Conservation (phyloP, 1,140 invertebrate genomes). For the Pogonomyrmex barbatus region DNA sequence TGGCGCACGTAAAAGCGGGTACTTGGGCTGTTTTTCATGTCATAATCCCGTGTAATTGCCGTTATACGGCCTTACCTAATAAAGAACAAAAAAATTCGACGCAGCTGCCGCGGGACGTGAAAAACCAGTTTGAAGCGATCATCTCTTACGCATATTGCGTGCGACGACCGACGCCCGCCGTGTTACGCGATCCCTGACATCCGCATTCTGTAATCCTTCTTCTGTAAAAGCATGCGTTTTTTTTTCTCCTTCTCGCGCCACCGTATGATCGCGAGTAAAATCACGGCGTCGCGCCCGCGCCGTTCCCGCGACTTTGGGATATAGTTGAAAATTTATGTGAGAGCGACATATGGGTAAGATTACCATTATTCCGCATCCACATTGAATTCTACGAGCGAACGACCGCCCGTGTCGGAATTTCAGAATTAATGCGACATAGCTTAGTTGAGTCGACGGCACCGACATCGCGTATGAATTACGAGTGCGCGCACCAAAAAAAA, state of each 20-base stretch:
- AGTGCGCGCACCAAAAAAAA: conserved; percentile 16
- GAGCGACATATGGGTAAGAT: conserved; percentile 64
- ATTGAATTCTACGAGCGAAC: conserved; percentile 37
- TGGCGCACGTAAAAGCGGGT: conserved; percentile 57
- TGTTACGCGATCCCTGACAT: conserved; percentile 51
- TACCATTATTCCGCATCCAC: conserved; percentile 56
- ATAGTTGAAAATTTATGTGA: conserved; percentile 50
- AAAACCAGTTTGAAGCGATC: conserved; percentile 69
- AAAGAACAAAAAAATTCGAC: conserved; percentile 71
- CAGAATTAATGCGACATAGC: conserved; percentile 64
- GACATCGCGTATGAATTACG: conserved; percentile 53
- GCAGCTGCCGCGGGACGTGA: conserved; percentile 39
- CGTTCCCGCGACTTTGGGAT: conserved; percentile 23
- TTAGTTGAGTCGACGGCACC: conserved; percentile 58
- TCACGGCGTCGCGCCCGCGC: conserved; percentile 21
- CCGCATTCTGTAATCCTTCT: conserved; percentile 47
- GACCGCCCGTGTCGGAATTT: conserved; percentile 61
- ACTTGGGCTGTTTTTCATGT: conserved; percentile 51
- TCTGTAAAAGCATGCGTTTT: not conserved
- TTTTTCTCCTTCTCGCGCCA: not conserved
- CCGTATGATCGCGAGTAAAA: conserved; percentile 4
- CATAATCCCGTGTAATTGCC: conserved; percentile 77
- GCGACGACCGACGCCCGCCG: conserved; percentile 38
- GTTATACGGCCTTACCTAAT: conserved; percentile 78
- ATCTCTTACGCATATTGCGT: conserved; percentile 66